These are phyloP conservation scores for Moxostoma hubbsi DNA, from an alignment of 2,797 vertebrate genomes.

Conservation along the genomic window DNA sequence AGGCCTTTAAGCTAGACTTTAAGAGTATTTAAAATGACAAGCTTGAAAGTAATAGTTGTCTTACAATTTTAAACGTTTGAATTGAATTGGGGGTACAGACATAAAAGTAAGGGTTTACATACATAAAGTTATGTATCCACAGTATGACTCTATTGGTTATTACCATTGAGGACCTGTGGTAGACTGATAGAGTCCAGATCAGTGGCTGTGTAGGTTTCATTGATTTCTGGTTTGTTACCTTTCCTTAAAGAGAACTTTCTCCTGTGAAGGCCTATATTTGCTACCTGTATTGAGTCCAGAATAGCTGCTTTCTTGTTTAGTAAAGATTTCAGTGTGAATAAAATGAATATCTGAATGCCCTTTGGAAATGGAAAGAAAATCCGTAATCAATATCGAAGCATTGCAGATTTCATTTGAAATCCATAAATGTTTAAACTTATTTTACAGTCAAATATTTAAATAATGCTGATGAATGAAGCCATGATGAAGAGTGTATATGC, in stretches of 20 bases:
- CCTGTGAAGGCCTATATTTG: slow-evolving; percentile 16
- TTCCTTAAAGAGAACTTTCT: slow-evolving; percentile 34
- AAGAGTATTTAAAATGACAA: no score
- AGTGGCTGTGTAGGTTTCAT: slow-evolving; percentile 6
- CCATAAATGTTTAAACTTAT: background rate
- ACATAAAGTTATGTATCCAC: no score
- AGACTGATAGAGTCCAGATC: background rate
- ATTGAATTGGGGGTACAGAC: background rate
- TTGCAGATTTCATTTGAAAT: background rate
- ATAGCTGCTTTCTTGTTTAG: slow-evolving; percentile 45
- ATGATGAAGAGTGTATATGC: background rate
- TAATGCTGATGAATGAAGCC: no score
- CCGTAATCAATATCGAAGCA: background rate
- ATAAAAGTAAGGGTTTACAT: background rate
- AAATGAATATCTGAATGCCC: slow-evolving; percentile 73
- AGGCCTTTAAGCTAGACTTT: no score
- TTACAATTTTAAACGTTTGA: background rate
- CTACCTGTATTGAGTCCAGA: background rate
- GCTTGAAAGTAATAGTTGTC: no score
- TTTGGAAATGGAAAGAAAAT: slow-evolving; percentile 47
- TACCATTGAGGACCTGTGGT: background rate
- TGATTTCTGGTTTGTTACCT: background rate
- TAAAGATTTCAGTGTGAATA: slow-evolving; percentile 61
- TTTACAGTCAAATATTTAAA: background rate
- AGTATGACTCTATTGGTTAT: background rate